These are phyloP conservation scores for Aspidoscelis tigris DNA, from an alignment of 2,113 vertebrate species.

Conservation along the genomic window DNA sequence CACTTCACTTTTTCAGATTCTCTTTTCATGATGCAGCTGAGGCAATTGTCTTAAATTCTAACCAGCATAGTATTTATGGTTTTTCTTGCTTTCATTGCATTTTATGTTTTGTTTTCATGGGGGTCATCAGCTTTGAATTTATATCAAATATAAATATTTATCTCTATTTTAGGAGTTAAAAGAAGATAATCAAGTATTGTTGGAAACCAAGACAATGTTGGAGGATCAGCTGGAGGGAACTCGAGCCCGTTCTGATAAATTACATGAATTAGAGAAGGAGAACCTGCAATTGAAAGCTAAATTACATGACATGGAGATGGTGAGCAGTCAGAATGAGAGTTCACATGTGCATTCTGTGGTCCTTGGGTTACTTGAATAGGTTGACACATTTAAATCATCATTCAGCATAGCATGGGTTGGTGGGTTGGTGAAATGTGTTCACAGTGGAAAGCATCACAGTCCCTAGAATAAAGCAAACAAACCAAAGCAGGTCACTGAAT, in stretches of 20 bases:
- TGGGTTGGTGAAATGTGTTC: no score
- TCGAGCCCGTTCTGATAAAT: constrained; percentile 91
- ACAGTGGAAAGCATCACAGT: no score
- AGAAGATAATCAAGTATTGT: constrained; percentile 96
- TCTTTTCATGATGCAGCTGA: not conserved
- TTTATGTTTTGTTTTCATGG: not conserved
- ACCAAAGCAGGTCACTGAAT: no score
- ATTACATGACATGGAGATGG: constrained; percentile 96
- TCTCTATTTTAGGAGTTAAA: constrained; percentile 88
- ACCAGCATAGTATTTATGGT: not conserved
- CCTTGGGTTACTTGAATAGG: no score
- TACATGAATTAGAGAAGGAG: constrained; percentile 96
- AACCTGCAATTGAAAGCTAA: constrained; percentile 95
- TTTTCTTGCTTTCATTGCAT: not conserved
- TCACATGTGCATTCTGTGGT: not conserved
- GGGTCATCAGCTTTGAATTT: not conserved
- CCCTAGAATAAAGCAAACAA: no score
- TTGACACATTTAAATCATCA: no score
- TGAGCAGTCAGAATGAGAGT: constrained; percentile 65
- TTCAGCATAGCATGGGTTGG: no score
- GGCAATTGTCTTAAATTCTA: not conserved
- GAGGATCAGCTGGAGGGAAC: constrained; percentile 94
- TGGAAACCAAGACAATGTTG: constrained; percentile 97
- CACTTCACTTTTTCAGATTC: not conserved
- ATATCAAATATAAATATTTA: not conserved